A percentile compares a stretch with the other conserved stretches of the same genome.
These are phyloP conservation scores for Corythoichthys intestinalis DNA, from an alignment of 2,113 vertebrate species.

Conservation along the genomic window DNA sequence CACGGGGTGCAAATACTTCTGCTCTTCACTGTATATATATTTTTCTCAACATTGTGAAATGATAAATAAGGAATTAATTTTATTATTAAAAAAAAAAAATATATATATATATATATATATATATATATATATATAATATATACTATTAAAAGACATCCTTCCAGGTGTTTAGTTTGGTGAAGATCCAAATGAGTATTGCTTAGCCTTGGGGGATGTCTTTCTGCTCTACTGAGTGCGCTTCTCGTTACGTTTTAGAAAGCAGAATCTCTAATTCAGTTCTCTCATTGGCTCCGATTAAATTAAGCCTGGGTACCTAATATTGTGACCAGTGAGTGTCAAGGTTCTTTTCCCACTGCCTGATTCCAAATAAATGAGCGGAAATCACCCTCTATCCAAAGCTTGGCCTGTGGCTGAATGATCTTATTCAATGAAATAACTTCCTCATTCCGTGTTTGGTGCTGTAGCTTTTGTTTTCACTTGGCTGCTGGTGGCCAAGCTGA, in stretches of 20 bases:
- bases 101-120: no score
- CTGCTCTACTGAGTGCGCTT: background rate
- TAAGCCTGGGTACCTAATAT: background rate
- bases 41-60: no score
- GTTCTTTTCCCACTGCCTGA: slow-evolving; percentile 7
- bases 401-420: slow-evolving; percentile 45
- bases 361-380: slow-evolving; percentile 41
- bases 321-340: slow-evolving; percentile 3
- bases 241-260: background rate
- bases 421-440: slow-evolving; percentile 44
- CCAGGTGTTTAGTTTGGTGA: background rate
- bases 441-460: slow-evolving; percentile 48
- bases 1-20: no score
- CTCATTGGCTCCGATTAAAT: background rate
- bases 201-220: background rate
- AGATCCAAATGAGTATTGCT: background rate
- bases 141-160: background rate
- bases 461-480: slow-evolving; percentile 54
- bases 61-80: no score
- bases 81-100: no score
- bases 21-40: no score
- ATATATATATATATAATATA: no score
- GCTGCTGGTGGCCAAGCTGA: slow-evolving; percentile 48
- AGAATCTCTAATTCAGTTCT: background rate
- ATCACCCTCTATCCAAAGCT: slow-evolving; percentile 29